phyloP scores from a whole-genome alignment of 2,888 invertebrate genomes.

The Deladenus siricidicola region DNA sequence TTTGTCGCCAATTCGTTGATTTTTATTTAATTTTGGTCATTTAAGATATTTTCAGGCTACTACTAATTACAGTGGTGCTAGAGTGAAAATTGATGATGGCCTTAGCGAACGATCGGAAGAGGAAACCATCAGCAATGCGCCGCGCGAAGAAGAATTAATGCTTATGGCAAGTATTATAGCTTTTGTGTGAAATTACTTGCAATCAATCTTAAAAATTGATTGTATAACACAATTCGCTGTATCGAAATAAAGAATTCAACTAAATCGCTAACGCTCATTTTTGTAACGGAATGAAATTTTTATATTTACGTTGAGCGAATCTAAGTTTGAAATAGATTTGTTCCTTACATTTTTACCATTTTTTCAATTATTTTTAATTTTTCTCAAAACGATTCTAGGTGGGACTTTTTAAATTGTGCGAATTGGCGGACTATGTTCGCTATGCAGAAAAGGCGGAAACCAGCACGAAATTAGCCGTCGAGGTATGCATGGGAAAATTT shows the following conservation, averaged over 20 bases:
- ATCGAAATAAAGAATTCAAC: too few species aligned
- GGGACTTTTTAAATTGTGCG: slow-evolving; percentile 35
- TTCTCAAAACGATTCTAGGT: slow-evolving; percentile 13
- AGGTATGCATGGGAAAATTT: slow-evolving; percentile 22
- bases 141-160: not conserved
- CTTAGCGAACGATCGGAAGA: not conserved
- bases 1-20: too few species aligned
- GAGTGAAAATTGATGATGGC: not conserved
- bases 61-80: too few species aligned
- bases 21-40: too few species aligned
- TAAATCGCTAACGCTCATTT: too few species aligned
- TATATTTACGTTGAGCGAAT: too few species aligned
- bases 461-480: slow-evolving; percentile 13
- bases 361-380: not conserved
- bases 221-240: too few species aligned
- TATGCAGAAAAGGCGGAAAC: slow-evolving; percentile 9
- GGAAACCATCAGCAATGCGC: not conserved
- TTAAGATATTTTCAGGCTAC: too few species aligned
- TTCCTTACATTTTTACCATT: not conserved
- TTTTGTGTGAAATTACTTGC: too few species aligned
- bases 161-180: not conserved
- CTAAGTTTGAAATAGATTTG: too few species aligned
- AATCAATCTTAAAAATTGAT: too few species aligned
- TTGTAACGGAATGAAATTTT: too few species aligned
- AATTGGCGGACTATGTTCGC: slow-evolving; percentile 29